phyloP scores from a whole-genome alignment of 1,140 invertebrate species.

The Hylyphantes graminicola region DNA sequence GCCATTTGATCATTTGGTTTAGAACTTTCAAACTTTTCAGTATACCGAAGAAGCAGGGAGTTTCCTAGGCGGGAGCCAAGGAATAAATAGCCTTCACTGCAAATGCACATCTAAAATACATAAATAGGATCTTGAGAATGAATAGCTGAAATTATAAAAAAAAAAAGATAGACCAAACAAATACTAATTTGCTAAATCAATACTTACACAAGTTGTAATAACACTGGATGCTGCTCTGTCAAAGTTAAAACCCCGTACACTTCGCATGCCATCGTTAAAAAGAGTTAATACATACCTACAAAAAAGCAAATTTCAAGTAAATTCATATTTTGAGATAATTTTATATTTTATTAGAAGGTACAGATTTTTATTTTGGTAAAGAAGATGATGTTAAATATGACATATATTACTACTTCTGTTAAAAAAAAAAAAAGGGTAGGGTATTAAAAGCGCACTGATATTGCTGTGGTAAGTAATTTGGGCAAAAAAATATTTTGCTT shows the following conservation, averaged over 20 bases:
- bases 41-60: slow-evolving; percentile 91
- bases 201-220: slow-evolving; percentile 91
- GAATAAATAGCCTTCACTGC: slow-evolving; percentile 94
- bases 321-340: too few relatives aligned
- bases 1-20: not conserved
- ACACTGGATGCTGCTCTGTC: slow-evolving; percentile 96
- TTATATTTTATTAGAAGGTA: too few relatives aligned
- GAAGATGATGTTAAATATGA: too few relatives aligned
- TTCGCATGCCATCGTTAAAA: slow-evolving; percentile 92
- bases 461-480: too few relatives aligned
- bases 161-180: not conserved
- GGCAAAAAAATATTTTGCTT: too few relatives aligned
- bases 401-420: too few relatives aligned
- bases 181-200: not conserved
- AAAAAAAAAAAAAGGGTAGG: too few relatives aligned
- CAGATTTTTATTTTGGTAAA: too few relatives aligned
- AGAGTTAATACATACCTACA: slow-evolving; percentile 85
- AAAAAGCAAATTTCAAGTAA: too few relatives aligned
- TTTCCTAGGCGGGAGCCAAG: slow-evolving; percentile 97
- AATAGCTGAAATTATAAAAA: not conserved
- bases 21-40: slow-evolving; percentile 80
- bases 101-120: slow-evolving; percentile 81
- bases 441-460: too few relatives aligned
- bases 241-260: slow-evolving; percentile 92
- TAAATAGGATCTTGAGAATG: slow-evolving; percentile 60